phyloP scores from a whole-genome alignment of 2,888 invertebrate genomes.

The Apotomis betuletana region DNA sequence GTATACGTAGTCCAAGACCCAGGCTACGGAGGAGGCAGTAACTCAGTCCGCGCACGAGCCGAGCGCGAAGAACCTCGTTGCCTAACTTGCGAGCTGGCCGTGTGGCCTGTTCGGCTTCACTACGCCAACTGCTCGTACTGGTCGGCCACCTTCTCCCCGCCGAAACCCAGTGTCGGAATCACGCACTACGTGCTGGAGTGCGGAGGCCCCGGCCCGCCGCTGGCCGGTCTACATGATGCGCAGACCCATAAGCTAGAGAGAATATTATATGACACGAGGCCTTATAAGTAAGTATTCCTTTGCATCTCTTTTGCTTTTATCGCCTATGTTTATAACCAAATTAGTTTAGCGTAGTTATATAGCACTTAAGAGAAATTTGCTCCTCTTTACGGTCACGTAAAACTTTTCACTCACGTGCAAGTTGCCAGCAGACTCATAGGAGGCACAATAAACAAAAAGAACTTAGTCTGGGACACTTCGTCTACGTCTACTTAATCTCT shows the following conservation, averaged over 20 bases:
- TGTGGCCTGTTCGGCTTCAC: conserved; percentile 91
- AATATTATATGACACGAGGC: conserved; percentile 90
- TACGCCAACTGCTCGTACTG: conserved; percentile 95
- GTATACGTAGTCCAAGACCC: conserved; percentile 93
- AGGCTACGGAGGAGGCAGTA: conserved; percentile 83
- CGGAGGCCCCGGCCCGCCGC: conserved; percentile 95
- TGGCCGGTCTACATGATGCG: conserved; percentile 90
- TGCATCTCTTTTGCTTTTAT: background rate
- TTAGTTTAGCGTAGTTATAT: background rate
- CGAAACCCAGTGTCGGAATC: conserved; percentile 74
- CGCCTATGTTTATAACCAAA: background rate
- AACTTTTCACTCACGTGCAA: no score
- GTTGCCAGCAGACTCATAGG: no score
- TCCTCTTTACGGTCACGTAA: no score
- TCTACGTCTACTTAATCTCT: no score
- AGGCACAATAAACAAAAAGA: no score
- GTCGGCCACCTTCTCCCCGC: conserved; percentile 88
- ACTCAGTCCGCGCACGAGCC: conserved; percentile 75
- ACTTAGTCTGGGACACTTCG: no score
- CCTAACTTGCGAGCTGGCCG: conserved; percentile 92
- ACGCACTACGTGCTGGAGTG: conserved; percentile 92
- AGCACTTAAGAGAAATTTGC: no score
- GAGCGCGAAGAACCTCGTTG: conserved; percentile 90
- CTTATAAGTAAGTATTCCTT: conserved; percentile 76
- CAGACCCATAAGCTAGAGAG: conserved; percentile 89